A percentile compares a stretch with the other conserved stretches of the same genome.
phyloP scores from a whole-genome alignment of 35 echinoderm and acorn worm species.

The Holothuria glaberrima region DNA sequence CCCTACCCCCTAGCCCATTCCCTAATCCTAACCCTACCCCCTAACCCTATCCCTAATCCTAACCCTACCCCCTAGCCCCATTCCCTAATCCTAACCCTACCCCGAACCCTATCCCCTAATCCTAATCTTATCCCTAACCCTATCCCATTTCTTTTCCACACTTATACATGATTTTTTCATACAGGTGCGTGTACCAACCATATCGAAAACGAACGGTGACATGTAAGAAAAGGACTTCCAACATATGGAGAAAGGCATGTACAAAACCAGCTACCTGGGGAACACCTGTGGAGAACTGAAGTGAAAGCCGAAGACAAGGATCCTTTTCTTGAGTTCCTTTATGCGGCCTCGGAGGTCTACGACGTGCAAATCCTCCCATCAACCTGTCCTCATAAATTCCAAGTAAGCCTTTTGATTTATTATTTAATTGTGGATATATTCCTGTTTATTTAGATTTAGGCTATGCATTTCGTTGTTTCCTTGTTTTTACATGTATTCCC shows the following conservation, averaged over 20 bases:
- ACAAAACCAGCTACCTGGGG: not conserved
- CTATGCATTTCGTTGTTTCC: no score
- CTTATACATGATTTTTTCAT: not conserved
- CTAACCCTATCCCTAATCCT: not conserved
- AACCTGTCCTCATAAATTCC: not conserved
- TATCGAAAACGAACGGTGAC: no score
- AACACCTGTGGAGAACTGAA: not conserved
- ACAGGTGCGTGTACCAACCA: conserved; percentile 13
- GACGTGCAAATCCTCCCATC: not conserved
- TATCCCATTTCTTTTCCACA: not conserved
- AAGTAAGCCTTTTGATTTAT: not conserved
- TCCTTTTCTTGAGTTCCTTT: not conserved
- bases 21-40: no score
- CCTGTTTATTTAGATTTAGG: no score
- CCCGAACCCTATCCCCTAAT: no score
- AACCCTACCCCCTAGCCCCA: no score
- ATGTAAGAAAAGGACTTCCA: not conserved
- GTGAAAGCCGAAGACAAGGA: not conserved
- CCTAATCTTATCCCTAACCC: no score
- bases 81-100: no score
- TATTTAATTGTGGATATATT: no score
- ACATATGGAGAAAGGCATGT: not conserved
- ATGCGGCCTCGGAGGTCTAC: not conserved
- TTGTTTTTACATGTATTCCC: no score
- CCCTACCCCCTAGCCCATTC: no score